A percentile compares a stretch with the other conserved stretches of the same genome.
These are phyloP conservation scores for Percina caprodes DNA, from an alignment of 2,113 vertebrate species.

Conservation along the genomic window DNA sequence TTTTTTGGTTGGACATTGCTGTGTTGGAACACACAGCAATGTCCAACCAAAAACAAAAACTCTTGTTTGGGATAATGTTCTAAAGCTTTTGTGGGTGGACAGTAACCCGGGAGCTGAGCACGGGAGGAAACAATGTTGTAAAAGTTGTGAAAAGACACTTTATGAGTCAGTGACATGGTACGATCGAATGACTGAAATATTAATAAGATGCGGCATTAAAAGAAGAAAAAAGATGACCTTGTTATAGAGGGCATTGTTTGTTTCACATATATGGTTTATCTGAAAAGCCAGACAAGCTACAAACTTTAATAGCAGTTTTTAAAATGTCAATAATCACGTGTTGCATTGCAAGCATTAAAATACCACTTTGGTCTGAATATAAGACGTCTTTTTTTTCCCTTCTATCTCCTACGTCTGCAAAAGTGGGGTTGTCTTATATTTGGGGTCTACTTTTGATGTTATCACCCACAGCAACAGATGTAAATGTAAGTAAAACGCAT, in stretches of 20 bases:
- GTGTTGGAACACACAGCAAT: too few species aligned
- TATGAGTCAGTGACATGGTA: slow-evolving; percentile 36
- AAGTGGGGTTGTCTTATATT: too few species aligned
- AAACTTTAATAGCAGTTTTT: not conserved
- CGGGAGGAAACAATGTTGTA: slow-evolving; percentile 26
- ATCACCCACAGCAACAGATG: too few species aligned
- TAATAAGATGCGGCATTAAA: slow-evolving; percentile 2
- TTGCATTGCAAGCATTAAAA: not conserved
- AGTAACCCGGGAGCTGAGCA: slow-evolving; percentile 45
- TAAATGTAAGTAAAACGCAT: too few species aligned
- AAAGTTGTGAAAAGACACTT: slow-evolving; percentile 43
- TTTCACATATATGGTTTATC: not conserved
- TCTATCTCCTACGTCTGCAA: too few species aligned
- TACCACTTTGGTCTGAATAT: too few species aligned
- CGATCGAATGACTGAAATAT: slow-evolving; percentile 9
- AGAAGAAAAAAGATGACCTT: not conserved
- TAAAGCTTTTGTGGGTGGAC: slow-evolving; percentile 40
- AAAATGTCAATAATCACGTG: not conserved
- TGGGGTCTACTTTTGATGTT: too few species aligned
- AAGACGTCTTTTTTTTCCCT: too few species aligned
- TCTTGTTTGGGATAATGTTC: slow-evolving; percentile 50
- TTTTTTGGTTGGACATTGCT: slow-evolving; percentile 19
- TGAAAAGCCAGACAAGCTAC: slow-evolving; percentile 2
- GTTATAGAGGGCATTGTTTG: not conserved
- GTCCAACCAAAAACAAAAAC: too few species aligned